phyloP scores from a whole-genome alignment of 2,113 vertebrate species.

The Rhadina sibilatrix region DNA sequence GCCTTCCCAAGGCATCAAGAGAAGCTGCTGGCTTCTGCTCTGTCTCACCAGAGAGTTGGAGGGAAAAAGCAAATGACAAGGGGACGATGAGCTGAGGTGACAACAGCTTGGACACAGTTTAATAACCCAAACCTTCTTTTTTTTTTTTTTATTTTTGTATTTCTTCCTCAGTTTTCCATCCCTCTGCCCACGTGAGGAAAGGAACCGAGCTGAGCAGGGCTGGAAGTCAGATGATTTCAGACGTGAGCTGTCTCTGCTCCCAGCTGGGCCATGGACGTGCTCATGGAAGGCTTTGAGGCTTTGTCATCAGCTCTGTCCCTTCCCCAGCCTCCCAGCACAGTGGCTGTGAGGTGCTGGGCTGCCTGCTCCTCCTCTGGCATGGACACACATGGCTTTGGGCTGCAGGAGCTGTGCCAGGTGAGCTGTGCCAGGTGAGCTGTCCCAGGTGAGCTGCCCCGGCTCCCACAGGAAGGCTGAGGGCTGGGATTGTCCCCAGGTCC shows the following conservation, averaged over 20 bases:
- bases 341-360: background rate
- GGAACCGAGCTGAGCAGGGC: accelerated
- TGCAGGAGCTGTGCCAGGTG: background rate
- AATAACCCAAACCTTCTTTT: background rate
- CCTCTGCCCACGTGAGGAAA: background rate
- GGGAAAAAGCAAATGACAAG: background rate
- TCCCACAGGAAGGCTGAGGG: background rate
- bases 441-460: background rate
- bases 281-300: background rate
- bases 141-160: background rate
- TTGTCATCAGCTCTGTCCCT: background rate
- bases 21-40: background rate
- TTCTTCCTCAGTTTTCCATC: background rate
- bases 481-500: background rate
- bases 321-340: accelerated
- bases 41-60: background rate
- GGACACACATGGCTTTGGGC: too few species aligned
- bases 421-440: background rate
- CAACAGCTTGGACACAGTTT: background rate
- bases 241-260: accelerated
- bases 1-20: background rate
- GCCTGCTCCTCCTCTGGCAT: background rate
- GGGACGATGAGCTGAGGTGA: background rate
- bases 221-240: background rate
- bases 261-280: accelerated